Percentiles rank a stretch among this genome's conserved stretches.
These are phyloP conservation scores for Mormyrops boulengeri DNA, from an alignment of 2,797 vertebrate species.

Conservation along the genomic window DNA sequence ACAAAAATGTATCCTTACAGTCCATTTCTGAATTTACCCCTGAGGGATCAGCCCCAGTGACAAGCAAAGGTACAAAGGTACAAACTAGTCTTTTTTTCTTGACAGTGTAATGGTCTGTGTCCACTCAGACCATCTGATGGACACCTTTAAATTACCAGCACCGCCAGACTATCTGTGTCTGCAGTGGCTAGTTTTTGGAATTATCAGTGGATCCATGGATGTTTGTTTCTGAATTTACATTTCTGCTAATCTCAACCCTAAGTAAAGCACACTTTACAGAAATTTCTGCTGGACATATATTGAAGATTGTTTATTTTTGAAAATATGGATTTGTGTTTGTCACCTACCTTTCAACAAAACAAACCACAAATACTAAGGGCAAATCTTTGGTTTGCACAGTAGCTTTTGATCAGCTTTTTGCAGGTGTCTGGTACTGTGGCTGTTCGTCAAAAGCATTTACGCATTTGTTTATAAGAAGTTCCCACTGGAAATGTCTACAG, in stretches of 20 bases:
- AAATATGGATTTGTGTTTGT: background rate
- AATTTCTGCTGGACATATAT: background rate
- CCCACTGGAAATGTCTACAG: background rate
- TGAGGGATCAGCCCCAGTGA: background rate
- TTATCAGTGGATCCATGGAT: background rate
- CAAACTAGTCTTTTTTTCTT: background rate
- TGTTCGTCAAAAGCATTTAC: background rate
- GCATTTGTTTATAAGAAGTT: background rate
- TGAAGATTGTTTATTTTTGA: background rate
- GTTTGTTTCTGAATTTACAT: background rate
- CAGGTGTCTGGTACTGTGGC: background rate
- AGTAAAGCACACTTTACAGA: background rate
- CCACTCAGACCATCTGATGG: constrained; percentile 33
- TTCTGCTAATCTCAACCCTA: background rate
- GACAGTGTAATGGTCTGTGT: constrained; percentile 26
- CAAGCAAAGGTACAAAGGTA: background rate
- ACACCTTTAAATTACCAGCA: background rate
- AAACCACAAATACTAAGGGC: background rate
- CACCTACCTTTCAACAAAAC: background rate
- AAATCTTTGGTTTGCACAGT: background rate
- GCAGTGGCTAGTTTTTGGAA: background rate
- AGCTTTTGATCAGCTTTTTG: background rate
- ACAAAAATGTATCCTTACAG: background rate
- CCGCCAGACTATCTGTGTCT: background rate
- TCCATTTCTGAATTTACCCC: background rate